Evolutionary conservation across 2,113 vertebrate species (phyloP).

Genomic region (Pelvicachromis taeniatus): DNA sequence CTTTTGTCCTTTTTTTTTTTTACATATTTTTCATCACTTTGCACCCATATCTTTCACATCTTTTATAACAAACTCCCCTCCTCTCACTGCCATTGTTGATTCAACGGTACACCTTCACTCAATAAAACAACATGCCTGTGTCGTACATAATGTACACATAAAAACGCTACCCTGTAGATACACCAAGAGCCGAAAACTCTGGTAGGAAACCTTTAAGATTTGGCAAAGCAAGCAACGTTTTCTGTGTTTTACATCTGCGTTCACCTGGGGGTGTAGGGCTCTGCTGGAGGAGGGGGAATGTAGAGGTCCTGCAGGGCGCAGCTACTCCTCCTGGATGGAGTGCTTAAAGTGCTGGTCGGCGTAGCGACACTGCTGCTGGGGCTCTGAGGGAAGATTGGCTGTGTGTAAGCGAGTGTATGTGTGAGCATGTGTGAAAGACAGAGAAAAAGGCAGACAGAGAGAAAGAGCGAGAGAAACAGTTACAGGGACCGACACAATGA

Average conservation of each 20-base stretch:
- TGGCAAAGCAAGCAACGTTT: background rate
- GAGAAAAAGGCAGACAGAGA: constrained; percentile 18
- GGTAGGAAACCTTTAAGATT: background rate
- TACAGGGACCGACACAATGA: constrained; percentile 38
- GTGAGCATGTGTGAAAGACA: background rate
- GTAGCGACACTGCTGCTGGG: constrained; percentile 94
- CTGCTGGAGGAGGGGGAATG: constrained; percentile 93
- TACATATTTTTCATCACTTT: background rate
- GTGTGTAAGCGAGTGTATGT: constrained; percentile 45
- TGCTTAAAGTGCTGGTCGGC: constrained; percentile 94
- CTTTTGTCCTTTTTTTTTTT: background rate
- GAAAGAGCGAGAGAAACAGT: constrained; percentile 29
- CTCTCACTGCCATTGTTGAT: background rate
- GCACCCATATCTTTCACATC: background rate
- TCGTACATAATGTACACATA: background rate
- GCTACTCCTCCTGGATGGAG: constrained; percentile 93
- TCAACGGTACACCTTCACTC: background rate
- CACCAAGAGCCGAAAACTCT: background rate
- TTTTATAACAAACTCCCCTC: background rate
- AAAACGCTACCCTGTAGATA: background rate
- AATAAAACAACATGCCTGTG: background rate
- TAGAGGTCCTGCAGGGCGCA: constrained; percentile 96
- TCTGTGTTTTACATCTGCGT: background rate
- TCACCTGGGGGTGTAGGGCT: constrained; percentile 95
- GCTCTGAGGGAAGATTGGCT: constrained; percentile 96